Evolutionary conservation across 2,797 vertebrate species (phyloP), one percentile per base, ranked within the genome.

Genomic region (Enteromius paludinosus): DNA sequence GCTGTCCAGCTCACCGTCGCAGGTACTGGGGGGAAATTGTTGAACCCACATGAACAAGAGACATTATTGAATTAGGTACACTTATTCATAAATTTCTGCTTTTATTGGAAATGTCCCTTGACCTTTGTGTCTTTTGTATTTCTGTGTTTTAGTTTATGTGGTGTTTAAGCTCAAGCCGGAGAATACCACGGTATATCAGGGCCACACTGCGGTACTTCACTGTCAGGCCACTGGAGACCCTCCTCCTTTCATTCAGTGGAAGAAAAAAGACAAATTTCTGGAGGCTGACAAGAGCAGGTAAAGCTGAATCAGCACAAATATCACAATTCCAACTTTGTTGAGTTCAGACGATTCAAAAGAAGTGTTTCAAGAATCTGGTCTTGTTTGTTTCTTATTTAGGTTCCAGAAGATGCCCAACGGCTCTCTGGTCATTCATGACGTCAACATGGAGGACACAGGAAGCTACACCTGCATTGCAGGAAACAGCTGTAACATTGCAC

Each of bases 401-500:
- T 94, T 96, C 87, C 95, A 96, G 89, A 95, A 94, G 84, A 95
- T 97, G 94, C 89, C 95, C 70, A 97, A 97, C 0, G 95, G 95
- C 78, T 96, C 96, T 64, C 83, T 97, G 82, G 91, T 96, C 69
- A 96, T 97, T 86, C 93, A 94, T 0, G 92, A 96, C 0, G 96
- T 97, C 75, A 92, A 92, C 84, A 91, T 89, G 0, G 96, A 96
- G 80, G 96, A 97, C 90, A 94, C 95, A 0, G 96, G 96, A 56
- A 94, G 93, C 47, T 97, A 96, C 54, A 96, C 96, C 0, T 97
- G 96, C 88, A 96, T 97, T 0, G 96, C 96, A 0, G 96, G 96
- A 86, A 97, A 97, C 86, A 96, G 93, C 89, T 97, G 96, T 90
- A 96, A 95, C 91, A 96, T 97, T 87, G 93, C 92, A 59, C 95